Base-by-base conservation (phyloP, 2,888 invertebrate genomes). In the Acleris cristana region DNA sequence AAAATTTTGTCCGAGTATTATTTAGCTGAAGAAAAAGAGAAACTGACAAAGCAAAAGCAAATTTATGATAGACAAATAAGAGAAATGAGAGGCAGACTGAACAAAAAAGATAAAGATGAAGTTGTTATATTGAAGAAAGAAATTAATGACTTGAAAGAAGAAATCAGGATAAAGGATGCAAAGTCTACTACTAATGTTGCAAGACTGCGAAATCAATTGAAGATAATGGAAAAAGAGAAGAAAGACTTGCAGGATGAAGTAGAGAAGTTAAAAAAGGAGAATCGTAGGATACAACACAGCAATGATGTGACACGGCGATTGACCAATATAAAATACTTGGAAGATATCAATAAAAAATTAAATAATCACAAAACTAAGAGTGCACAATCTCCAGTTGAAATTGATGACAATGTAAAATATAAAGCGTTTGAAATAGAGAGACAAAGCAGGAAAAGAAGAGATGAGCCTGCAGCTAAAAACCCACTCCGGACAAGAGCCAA, bases 251-350 rank as follows among this genome's bases (percentile, higher is more conserved):
- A 95, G 72, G 92, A 93, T 60, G 95, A 96, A 83, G 85, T 96
- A 19, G 96, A 96, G 65, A 94, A 94, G 75, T 78, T 96, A 5
- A 95, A 94, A 71, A 95, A 94, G 76, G 95, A 95, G 79, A 96
- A 95, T 77, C 94, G 94, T 70, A 93, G 94, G 78, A 86, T 95
- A 62, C 93, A 94, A 70, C 94, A 94, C 55, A 94, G 93, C 65
- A 94, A 95, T 81, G 88, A 94, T 71, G 91, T 94, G 60, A 86
- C 94, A 12, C 82, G 90, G 69, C 84, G 94, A 68, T 86, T 95
- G 52, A 92, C 94, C n/a, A 96, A 96, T 71, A 94, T 95, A 44
- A 96, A 95, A 89, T 95, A 96, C 84, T 90, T 97, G 70, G 95
- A 96, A 76, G 95, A 96, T 84, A 96, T 97, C 44, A 97, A 96